These are phyloP conservation scores for Tupaia chinensis DNA, from an alignment of 2,113 vertebrate species.

Conservation along the genomic window DNA sequence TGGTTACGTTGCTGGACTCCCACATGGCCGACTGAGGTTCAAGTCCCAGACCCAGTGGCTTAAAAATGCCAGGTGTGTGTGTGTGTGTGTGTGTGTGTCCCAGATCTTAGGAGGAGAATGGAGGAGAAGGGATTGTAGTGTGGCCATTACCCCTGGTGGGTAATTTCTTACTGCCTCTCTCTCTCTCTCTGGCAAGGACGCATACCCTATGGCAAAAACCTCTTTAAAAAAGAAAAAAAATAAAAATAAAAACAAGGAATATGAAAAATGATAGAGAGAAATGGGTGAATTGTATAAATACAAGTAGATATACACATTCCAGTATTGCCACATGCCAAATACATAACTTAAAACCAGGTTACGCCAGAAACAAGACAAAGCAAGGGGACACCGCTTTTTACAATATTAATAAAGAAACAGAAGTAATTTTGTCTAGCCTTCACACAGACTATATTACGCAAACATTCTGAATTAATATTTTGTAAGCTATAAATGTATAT, in stretches of 20 bases:
- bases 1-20: too few species aligned
- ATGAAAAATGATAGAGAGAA: constrained; percentile 12
- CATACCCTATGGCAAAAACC: too few species aligned
- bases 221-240: too few species aligned
- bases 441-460: neutral
- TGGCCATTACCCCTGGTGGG: too few species aligned
- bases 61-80: too few species aligned
- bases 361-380: neutral
- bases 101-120: too few species aligned
- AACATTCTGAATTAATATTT: constrained; percentile 52
- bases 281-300: neutral
- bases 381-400: neutral
- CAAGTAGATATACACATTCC: neutral
- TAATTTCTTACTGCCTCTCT: too few species aligned
- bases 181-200: too few species aligned
- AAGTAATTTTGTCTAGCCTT: neutral
- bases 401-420: constrained; percentile 28
- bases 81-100: too few species aligned
- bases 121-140: too few species aligned
- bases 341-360: neutral
- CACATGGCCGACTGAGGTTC: too few species aligned
- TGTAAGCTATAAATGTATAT: neutral
- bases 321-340: neutral
- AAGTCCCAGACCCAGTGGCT: too few species aligned
- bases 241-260: neutral